Base-by-base conservation (phyloP, 2,113 vertebrate species). In the Tupaia chinensis region DNA sequence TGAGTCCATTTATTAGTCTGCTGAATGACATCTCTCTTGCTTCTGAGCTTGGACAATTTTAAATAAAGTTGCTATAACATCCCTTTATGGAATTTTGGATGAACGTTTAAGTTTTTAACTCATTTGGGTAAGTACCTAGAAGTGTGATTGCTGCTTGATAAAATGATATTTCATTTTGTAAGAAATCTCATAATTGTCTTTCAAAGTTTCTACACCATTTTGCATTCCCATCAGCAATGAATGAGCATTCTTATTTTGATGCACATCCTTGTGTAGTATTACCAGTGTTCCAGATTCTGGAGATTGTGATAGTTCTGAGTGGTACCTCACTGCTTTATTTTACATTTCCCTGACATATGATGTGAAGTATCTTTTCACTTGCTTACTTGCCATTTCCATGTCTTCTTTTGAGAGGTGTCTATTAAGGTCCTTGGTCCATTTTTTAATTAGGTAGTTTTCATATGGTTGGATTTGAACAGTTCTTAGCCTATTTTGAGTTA, bases 291-390 rank as follows among this genome's bases (percentile, higher is more conserved):
- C 65, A 14, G 80, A 44, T 65, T 32, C 32, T 65, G 8, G 1
- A 3, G 13, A 44, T 25, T 65, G 8, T 8, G 1, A 25, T 3
- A n/a, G 16, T 15, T 44, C 16, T 34, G 20, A 1, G 60, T 1
- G 14, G 32, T 25, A 25, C 13, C 32, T 32, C 11, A 10, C 9
- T 34, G 17, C 22, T 73, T 73, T 73, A 34, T 34, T 34, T 73
- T 73, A 9, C 32, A 22, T 73, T 73, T 73, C 72, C 32, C 17
- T 32, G 58, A 34, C 7, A 11, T 63, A 23, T 63, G 19, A 61
- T 22, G 58, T 23, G 7, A 12, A 63, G 19, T n/a, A 81, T 81
- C 32, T 32, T 32, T 81, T 32, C 5, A 32, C 19, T 27, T 27
- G 1, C 7, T 16, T 27, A 29, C 20, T 10, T 61, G 11, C 12